A percentile compares a stretch with the other conserved stretches of the same genome.
phyloP scores from a whole-genome alignment of 2,888 invertebrate genomes.

The Silvanus unidentatus region DNA sequence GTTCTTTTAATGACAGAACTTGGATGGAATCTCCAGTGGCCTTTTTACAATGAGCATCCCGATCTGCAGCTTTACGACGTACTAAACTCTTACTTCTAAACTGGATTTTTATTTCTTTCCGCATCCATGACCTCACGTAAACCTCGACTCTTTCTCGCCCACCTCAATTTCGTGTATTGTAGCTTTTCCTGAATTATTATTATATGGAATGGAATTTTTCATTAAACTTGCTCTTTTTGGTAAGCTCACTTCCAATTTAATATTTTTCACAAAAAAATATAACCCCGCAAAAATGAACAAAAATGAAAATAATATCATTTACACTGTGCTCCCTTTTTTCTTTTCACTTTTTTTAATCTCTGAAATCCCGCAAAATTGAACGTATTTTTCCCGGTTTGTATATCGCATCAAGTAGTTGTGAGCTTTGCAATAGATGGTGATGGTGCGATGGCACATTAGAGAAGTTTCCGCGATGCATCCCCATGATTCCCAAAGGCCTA shows the following conservation, averaged over 20 bases:
- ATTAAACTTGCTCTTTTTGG: conserved; percentile 13
- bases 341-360: conserved; percentile 8
- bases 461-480: conserved; percentile 23
- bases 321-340: no score
- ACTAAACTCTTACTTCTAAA: conserved; percentile 31
- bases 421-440: conserved; percentile 37
- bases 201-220: conserved; percentile 25
- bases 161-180: conserved; percentile 12
- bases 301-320: no score
- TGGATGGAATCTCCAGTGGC: conserved; percentile 37
- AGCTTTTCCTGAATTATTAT: conserved; percentile 26
- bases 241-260: neutral
- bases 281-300: no score
- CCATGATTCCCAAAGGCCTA: conserved; percentile 40
- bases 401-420: no score
- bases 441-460: conserved; percentile 14
- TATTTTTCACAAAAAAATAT: no score
- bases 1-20: conserved; percentile 38
- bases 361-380: conserved; percentile 40
- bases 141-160: conserved; percentile 26
- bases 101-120: conserved; percentile 33
- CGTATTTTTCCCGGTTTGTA: conserved; percentile 28
- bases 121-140: conserved; percentile 36
- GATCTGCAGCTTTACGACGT: conserved; percentile 37
- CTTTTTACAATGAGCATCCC: conserved; percentile 28